Evolutionary conservation across 2,888 invertebrate genomes (phyloP), one percentile per base, ranked within the genome.

Genomic region (Metalampra italica): DNA sequence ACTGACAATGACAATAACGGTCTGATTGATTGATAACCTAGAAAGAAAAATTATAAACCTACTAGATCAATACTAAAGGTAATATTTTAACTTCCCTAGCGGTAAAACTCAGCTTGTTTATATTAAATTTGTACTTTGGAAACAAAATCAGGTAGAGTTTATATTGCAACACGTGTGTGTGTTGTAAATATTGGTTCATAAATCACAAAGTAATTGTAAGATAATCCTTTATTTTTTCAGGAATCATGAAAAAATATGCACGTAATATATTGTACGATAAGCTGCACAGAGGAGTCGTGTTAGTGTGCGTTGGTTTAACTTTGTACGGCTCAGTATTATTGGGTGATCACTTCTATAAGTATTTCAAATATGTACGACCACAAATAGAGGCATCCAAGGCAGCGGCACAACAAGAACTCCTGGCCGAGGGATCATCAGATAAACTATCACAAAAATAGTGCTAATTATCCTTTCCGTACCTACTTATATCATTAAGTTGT

Each of bases 371-470:
- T 62, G 73, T 88, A 1, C 75, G 76, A 56, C 92, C 91, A 1
- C 76, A 75, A 56, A 70, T 82, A 47, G 66, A 79, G 50, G 75
- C 83, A n/a, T 59, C 71, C 0, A 78, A 78, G 47, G 71, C 68
- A 50, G 76, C 79, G 3, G 78, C 84, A 7, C 78, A 90, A 56
- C 64, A 73, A 52, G 90, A 90, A 64, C 69, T 91, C 1, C 62
- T 91, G 41, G 62, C 75, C 2, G 91, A 91, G 75, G 91, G 91
- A 36, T 68, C 89, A 15, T 73, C 82, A 11, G 85, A 88, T 36
- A 81, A 75, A 65, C 56, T 82, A 47, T 55, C 68, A 41, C 61
- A 64, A 52, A 69, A 66, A 49, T 64, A 74, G 50, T 67, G 49
- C 48, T 53, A 44, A 1, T n/a, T 12, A 12, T 4, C 11, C 9